These are phyloP conservation scores for Phyllotis vaccarum DNA, from an alignment of 2,797 vertebrate genomes.

Conservation along the genomic window DNA sequence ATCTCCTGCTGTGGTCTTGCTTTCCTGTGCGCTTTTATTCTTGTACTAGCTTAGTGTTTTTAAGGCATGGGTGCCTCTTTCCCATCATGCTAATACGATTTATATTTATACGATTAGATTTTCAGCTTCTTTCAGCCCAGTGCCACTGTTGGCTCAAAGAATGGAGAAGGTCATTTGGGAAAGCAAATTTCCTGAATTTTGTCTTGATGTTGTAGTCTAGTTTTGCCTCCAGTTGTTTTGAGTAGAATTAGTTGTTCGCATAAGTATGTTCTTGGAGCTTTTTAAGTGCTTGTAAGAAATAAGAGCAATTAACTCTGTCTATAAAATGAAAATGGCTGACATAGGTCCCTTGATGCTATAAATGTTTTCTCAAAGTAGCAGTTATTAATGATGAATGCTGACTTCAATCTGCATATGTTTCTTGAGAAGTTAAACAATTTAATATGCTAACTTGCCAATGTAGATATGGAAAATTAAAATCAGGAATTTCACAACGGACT, in stretches of 20 bases:
- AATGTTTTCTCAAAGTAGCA: slow-evolving; percentile 45
- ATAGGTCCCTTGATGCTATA: neutral
- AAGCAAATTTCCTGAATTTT: neutral
- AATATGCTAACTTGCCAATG: slow-evolving; percentile 82
- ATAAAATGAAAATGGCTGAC: neutral
- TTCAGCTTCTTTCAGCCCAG: neutral
- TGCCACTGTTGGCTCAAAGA: rapidly evolving
- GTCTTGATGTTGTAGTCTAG: neutral
- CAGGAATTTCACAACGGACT: slow-evolving; percentile 81
- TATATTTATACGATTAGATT: neutral
- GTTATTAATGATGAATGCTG: slow-evolving; percentile 48
- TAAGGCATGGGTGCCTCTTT: neutral
- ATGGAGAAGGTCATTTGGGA: neutral
- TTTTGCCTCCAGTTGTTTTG: neutral
- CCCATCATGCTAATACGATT: rapidly evolving
- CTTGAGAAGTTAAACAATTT: slow-evolving; percentile 61
- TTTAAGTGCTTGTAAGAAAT: slow-evolving; percentile 26
- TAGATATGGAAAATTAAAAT: slow-evolving; percentile 83
- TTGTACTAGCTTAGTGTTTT: too few relatives aligned
- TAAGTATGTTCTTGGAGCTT: neutral
- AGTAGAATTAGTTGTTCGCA: neutral
- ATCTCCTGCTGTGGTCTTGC: neutral
- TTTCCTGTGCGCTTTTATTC: neutral
- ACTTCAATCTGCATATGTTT: neutral
- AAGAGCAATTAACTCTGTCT: slow-evolving; percentile 4